Base-by-base conservation (phyloP, 2,113 vertebrate species). In the Embiotoca jacksoni region DNA sequence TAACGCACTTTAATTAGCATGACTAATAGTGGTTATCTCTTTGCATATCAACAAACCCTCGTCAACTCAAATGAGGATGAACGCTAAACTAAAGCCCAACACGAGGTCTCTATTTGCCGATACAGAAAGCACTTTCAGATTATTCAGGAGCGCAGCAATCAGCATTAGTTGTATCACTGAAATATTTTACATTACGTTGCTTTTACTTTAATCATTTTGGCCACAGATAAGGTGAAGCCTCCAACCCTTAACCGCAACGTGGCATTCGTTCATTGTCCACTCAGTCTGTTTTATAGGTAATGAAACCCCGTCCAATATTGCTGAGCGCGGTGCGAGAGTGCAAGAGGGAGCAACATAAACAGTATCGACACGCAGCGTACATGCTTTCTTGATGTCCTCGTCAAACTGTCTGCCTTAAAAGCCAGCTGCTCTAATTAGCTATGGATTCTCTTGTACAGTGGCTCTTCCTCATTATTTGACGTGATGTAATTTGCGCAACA, bases 381-480 rank as follows among this genome's bases (percentile, higher is more conserved):
- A 92, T 74, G 86, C 80, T 78, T 86, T 81, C 91, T 88, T 87
- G 80, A 89, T 84, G 85, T 77, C 84, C 89, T 91, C 87, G 79
- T 94, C 94, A 94, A 93, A 93, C 83, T 92, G 91, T 93, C 89
- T 16, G 70, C 49, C 86, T 88, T 89, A 84, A 92, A 91, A 92
- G 89, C 92, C 87, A 88, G 89, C 83, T 82, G 82, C 91, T 92
- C 89, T 95, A 95, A 95, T 95, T 93, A 94, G 93, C 90, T 92
- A 94, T 94, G 88, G 92, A 94, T 94, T 89, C 80, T 54, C 75
- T 88, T 81, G 73, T 72, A 79, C 79, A 74, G 78, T 84, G 82
- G 85, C 44, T 75, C 72, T 85, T 81, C 75, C 72, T 84, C 85
- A 83, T 91, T 91, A 91, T 88, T 89, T 86, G 80, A 86, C 89